Conservation (phyloP, 2,113 vertebrate genomes). For the Carassius carassius region DNA sequence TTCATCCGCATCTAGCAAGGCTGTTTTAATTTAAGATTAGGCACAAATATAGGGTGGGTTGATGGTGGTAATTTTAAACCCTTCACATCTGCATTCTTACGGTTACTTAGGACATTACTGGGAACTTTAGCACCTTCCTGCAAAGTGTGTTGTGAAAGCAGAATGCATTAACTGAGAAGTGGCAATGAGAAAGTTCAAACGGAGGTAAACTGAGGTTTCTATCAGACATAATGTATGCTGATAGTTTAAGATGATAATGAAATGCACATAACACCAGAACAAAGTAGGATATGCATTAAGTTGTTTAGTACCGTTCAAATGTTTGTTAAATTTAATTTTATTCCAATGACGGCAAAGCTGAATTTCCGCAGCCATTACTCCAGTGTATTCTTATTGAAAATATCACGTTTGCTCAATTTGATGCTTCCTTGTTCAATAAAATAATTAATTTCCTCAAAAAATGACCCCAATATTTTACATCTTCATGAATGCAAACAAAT, state of each 20-base stretch:
- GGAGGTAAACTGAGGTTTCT: neutral
- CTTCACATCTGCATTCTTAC: neutral
- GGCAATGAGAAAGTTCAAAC: constrained; percentile 18
- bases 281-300: neutral
- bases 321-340: neutral
- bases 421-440: neutral
- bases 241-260: constrained; percentile 16
- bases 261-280: neutral
- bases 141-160: constrained; percentile 50
- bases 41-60: neutral
- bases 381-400: no score
- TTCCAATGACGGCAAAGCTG: neutral
- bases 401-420: neutral
- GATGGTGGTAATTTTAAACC: neutral
- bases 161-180: constrained; percentile 39
- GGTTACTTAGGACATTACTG: constrained; percentile 66
- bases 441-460: neutral
- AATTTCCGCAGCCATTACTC: neutral
- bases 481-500: no score
- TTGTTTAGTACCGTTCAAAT: neutral
- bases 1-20: neutral
- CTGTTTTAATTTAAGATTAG: neutral
- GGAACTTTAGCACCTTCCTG: constrained; percentile 66
- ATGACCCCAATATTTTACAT: no score
- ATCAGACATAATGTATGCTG: neutral